A percentile compares a stretch with the other conserved stretches of the same genome.
Conservation (phyloP, 2,113 vertebrate genomes). For the Alosa alosa region DNA sequence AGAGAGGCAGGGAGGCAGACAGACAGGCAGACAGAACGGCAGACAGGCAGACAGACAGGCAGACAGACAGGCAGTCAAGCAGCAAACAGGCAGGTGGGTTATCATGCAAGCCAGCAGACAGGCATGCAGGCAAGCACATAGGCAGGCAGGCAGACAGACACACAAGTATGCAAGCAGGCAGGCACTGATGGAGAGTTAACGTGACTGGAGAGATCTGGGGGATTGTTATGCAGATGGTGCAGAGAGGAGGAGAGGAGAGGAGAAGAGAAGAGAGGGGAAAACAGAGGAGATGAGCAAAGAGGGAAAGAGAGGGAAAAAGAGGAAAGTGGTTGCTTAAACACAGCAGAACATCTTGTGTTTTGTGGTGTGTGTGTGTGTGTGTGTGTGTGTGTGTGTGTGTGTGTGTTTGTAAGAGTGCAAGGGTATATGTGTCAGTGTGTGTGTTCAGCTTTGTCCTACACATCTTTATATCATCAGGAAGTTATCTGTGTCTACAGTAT, state of each 20-base stretch:
- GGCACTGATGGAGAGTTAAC: neutral
- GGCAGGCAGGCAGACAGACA: neutral
- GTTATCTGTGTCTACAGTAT: neutral
- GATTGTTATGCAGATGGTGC: neutral
- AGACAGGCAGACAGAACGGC: neutral
- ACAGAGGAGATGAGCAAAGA: neutral
- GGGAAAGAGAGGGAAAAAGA: neutral
- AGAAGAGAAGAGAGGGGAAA: neutral
- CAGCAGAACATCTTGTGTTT: neutral
- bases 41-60: too few relatives aligned
- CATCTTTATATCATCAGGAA: neutral
- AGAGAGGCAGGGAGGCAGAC: neutral
- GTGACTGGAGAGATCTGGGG: neutral
- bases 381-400: neutral
- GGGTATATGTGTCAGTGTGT: neutral
- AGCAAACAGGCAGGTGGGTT: neutral
- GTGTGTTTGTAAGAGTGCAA: neutral
- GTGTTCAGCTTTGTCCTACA: neutral
- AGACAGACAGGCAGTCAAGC: neutral
- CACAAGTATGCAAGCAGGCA: neutral
- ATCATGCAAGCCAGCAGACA: neutral
- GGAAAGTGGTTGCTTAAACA: neutral
- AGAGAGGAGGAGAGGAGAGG: neutral
- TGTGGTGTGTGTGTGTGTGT: neutral
- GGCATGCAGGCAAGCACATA: neutral